Percentiles rank a stretch among this genome's conserved stretches.
phyloP scores from a whole-genome alignment of 2,797 vertebrate genomes.

The Cyprinella venusta region DNA sequence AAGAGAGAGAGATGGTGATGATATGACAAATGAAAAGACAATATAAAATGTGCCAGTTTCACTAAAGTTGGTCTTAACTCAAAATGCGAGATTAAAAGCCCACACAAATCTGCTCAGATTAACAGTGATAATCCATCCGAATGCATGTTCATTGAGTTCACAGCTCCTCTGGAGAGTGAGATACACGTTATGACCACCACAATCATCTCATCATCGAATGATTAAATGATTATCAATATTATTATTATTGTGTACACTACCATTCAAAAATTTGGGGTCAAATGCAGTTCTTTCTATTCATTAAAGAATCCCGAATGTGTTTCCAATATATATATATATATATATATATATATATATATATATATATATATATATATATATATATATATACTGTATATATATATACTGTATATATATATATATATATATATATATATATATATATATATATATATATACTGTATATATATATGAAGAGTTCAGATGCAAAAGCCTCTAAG shows the following conservation, averaged over 20 bases:
- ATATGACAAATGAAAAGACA: constrained; percentile 7
- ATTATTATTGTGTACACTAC: not conserved
- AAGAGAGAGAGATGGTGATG: not conserved
- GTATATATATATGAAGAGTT: too few species aligned
- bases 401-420: too few species aligned
- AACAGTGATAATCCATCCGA: constrained; percentile 30
- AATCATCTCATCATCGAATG: not conserved
- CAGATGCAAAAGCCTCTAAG: too few species aligned
- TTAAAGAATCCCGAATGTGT: not conserved
- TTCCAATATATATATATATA: too few species aligned
- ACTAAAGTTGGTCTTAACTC: constrained; percentile 7
- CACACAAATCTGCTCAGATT: constrained; percentile 34
- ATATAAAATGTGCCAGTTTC: not conserved
- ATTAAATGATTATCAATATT: not conserved
- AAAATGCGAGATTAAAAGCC: constrained; percentile 20
- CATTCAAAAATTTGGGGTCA: not conserved
- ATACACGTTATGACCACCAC: not conserved
- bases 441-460: too few species aligned
- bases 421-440: too few species aligned
- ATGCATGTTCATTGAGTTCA: not conserved
- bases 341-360: too few species aligned
- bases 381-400: too few species aligned
- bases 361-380: too few species aligned
- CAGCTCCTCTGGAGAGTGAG: not conserved
- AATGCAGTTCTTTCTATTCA: not conserved